Base-by-base conservation (phyloP, 2,113 vertebrate species). In the Carettochelys insculpta region DNA sequence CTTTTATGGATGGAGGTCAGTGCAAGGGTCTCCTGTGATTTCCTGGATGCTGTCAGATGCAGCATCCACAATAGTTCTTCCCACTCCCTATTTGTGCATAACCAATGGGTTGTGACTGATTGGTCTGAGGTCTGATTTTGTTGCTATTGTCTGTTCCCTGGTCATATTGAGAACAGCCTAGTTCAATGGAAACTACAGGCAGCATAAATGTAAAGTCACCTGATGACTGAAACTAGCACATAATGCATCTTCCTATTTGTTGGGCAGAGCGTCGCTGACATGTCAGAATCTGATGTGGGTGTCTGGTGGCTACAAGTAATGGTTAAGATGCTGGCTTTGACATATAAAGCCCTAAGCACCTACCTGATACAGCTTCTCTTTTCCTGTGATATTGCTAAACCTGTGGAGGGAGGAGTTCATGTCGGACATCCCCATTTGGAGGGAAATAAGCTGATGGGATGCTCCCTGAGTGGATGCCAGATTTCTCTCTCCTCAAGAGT, bases 31-130 rank as follows among this genome's bases (percentile, higher is more conserved):
- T 75, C 1, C 25, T 48, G 86, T 6, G 84, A 41, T 51, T 12
- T 24, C 9, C 83, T 3, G 34, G 58, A 82, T 41, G 77, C 58
- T 0, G 31, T 7, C 54, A 12, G 52, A 0, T 0, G 79, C 76
- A 9, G 45, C 54, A 1, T 0, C 73, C 3, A 41, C 83, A 68
- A 68, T 11, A 17, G 58, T 9, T 68, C 56, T 17, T 3, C 65
- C 45, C 9, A 0, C 0, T 29, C 14, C 4, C 71, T 43, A 3
- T 1, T 0, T 75, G 54, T 52, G 13, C 41, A 50, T 80, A 17
- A 1, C 54, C 0, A 0, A 1, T 61, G 47, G 17, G 17, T 6
- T 1, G 0, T 0, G 34, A 4, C 3, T n/a, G 17, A 43, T 50
- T 31, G 8, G 34, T 51, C 47, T 47, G 43, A 47, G 31, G 47